Evolutionary conservation across 2,797 vertebrate genomes (phyloP).

Genomic region (Sebastes iracundus): DNA sequence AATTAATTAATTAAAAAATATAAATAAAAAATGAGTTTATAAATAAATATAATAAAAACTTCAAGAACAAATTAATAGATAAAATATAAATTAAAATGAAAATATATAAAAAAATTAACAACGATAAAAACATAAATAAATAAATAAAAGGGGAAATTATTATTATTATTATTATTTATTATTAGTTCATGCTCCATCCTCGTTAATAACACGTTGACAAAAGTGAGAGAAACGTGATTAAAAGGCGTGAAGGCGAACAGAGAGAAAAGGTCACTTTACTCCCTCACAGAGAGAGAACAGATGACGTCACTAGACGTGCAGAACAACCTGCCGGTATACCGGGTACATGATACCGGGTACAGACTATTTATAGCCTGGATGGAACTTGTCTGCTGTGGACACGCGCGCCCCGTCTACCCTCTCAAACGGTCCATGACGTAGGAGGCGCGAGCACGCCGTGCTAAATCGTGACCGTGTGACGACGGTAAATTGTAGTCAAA

Average conservation of each 20-base stretch:
- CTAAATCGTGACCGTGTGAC: constrained; percentile 73
- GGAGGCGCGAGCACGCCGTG: constrained; percentile 58
- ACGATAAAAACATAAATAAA: too few relatives aligned
- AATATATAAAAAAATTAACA: too few relatives aligned
- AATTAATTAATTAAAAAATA: too few relatives aligned
- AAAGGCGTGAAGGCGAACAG: constrained; percentile 3
- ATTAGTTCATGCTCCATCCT: not conserved
- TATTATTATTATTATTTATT: too few relatives aligned
- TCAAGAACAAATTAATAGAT: too few relatives aligned
- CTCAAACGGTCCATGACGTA: constrained; percentile 69
- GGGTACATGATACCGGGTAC: constrained; percentile 60
- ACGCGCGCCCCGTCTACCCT: constrained; percentile 56
- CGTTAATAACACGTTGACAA: constrained; percentile 1
- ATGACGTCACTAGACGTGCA: constrained; percentile 76
- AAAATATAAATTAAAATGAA: too few relatives aligned
- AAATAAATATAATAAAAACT: too few relatives aligned
- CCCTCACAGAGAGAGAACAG: constrained; percentile 35
- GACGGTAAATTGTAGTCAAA: constrained; percentile 28
- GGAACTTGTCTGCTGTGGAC: constrained; percentile 68
- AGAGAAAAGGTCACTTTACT: constrained; percentile 69
- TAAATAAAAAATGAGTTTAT: too few relatives aligned
- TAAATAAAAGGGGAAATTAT: too few relatives aligned
- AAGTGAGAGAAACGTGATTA: not conserved
- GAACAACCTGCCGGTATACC: constrained; percentile 63
- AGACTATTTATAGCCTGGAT: constrained; percentile 77